Evolutionary conservation across 2,888 invertebrate species (phyloP).

Genomic region (Conistra vaccinii): DNA sequence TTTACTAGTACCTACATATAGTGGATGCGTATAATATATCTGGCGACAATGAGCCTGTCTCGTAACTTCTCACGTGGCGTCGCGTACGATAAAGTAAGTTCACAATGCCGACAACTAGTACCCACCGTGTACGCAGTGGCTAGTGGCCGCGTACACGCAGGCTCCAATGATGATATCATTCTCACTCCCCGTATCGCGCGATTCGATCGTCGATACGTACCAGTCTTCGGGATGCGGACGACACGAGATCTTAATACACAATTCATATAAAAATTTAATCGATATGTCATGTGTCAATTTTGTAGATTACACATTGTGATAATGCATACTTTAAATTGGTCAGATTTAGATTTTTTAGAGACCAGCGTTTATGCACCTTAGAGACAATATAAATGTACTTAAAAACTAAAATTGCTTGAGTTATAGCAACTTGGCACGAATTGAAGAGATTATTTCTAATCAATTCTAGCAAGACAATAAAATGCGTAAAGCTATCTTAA

Average conservation of each 20-base stretch:
- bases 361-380: not conserved
- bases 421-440: not conserved
- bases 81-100: slow-evolving; percentile 66
- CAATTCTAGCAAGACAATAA: slow-evolving; percentile 34
- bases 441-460: slow-evolving; percentile 21
- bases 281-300: slow-evolving; percentile 82
- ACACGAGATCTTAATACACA: slow-evolving; percentile 79
- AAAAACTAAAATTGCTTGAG: not conserved
- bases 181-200: slow-evolving; percentile 77
- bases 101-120: slow-evolving; percentile 68
- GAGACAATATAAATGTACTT: not conserved
- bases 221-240: slow-evolving; percentile 71
- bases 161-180: slow-evolving; percentile 79
- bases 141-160: slow-evolving; percentile 68
- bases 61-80: slow-evolving; percentile 62
- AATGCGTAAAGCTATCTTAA: slow-evolving; percentile 40
- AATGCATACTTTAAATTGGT: slow-evolving; percentile 62
- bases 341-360: slow-evolving; percentile 23
- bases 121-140: slow-evolving; percentile 60
- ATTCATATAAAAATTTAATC: slow-evolving; percentile 78
- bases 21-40: slow-evolving; percentile 53
- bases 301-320: slow-evolving; percentile 75
- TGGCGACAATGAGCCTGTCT: slow-evolving; percentile 59
- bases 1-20: slow-evolving; percentile 22
- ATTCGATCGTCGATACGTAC: slow-evolving; percentile 81